Evolutionary conservation across 2,888 invertebrate genomes (phyloP), one percentile per base, ranked within the genome.

Genomic region (Lingula anatina): DNA sequence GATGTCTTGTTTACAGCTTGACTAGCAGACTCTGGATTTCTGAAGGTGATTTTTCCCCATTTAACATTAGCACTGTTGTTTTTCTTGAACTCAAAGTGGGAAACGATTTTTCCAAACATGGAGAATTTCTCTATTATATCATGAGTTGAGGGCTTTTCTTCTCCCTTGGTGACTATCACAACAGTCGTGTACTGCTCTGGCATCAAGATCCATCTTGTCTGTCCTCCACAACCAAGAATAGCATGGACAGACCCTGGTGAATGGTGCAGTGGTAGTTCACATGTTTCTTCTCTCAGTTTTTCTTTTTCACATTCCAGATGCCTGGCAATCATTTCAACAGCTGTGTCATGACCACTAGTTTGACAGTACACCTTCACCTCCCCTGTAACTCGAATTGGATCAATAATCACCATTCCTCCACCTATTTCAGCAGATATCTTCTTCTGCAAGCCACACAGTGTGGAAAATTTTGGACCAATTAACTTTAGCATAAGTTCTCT

Each of bases 41-140:
- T 21, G 45, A 62, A 68, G 4, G 60, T 60, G 5, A 65, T 51
- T 42, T 55, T 61, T 1, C 68, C 68, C 67, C 66, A 67, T 20
- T 28, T 27, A 4, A 3, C 3, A 15, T 27, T 31, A 12, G 31
- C 31, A 9, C 15, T 31, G 9, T 31, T 31, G 15, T 15, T 15
- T 31, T 31, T 31, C 31, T 12, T 15, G 15, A 31, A 9, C 15
- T 31, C 31, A 9, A 12, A 9, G 15, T 12, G 9, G 9, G 9
- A 5, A 3, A 18, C 21, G 15, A 44, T 31, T 35, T 24, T 28
- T 2, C 31, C 28, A 36, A 44, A 44, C 15, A 31, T 31, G 15
- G 31, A 31, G 31, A 12, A 62, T 26, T 53, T 56, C n/a, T 28
- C 27, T 25, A 37, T 27, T 2, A 58, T 43, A 5, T 27, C 42